Evolutionary conservation across 2,797 vertebrate genomes (phyloP), one percentile per base, ranked within the genome.

Genomic region (Tauraco hartlaubi): DNA sequence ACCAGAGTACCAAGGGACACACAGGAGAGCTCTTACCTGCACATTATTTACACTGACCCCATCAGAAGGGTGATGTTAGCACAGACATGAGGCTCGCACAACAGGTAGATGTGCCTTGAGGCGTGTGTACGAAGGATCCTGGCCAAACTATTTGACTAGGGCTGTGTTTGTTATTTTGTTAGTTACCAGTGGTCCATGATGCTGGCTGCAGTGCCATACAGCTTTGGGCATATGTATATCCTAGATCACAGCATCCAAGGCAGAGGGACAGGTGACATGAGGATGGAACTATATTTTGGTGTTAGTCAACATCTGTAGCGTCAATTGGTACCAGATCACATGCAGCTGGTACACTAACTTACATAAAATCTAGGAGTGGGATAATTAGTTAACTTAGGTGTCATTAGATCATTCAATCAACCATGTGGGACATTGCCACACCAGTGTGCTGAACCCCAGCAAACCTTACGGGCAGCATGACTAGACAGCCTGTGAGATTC

Each of bases 41-140:
- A 3, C 0, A 0, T 59, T 49, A 22, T 76, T 68, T 77, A 17
- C 56, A 39, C 19, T 39, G 49, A n/a, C 22, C 4, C 15, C 4
- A 3, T 72, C 33, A 64, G 33, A 61, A 19, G 9, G 6, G 20
- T 52, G 46, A 51, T 52, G 23, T 62, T 56, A 46, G 41, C 44
- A 44, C 18, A 61, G 37, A 19, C 6, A 3, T 12, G 31, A 59
- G 28, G 4, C 41, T 83, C 41, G n/a, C 44, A 26, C 39, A 48
- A 11, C 11, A 72, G 11, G n/a, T 49, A 67, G 33, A 19, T 35
- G 6, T 78, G 26, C 31, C n/a, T 56, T 67, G 31, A 46, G n/a
- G 9, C 11, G 9, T 2, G 4, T 31, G 22, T 3, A 0, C 41
- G 31, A 31, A 67, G 16, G 39, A 49, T 44, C 44, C 18, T 72